Evolutionary conservation across 1,140 invertebrate genomes (phyloP), one percentile per base, ranked within the genome.

Genomic region (Drosophila sucinea): DNA sequence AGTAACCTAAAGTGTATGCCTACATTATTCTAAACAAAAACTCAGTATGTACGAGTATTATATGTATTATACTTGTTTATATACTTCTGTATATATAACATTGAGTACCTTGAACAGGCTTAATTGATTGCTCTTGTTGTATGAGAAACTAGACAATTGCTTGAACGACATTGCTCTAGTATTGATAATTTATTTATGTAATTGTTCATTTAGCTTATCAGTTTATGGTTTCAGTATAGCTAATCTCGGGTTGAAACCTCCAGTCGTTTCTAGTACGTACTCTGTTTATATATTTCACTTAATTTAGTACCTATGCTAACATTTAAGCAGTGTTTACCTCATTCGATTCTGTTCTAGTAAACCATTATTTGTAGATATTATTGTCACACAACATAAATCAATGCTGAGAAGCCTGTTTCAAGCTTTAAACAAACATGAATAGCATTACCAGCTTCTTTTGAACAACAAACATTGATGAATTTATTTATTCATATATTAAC

Each of bases 181-280:
- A 60, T 58, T 29, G 56, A 56, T 62, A 27, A n/a, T 27, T 6
- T 30, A 33, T 30, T 17, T 51, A 25, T 25, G 57, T 35, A 64
- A 32, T 40, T 35, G 8, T 44, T 63, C 54, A 70, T 70, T 79
- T 64, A 1, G 47, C 61, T 77, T 77, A 73, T 77, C 74, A 73
- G 35, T 67, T 65, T 40, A 17, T 27, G 44, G 44, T 64, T 57
- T 68, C 55, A 57, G 30, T 51, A 58, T 65, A 73, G 40, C 66
- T 73, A 68, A 77, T 73, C 74, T 73, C 27, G 40, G 66, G 66
- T 69, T 77, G 67, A 55, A 61, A 64, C 66, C 61, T 73, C 51
- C n/a, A 17, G 35, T 10, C 8, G 8, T 32, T 25, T 38, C 27
- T 56, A 51, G 25, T 30, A 30, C 17, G 17, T 17, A 17, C 17